These are phyloP conservation scores for Druon quercuslanigerum DNA, from an alignment of 1,140 invertebrate genomes.

Conservation along the genomic window DNA sequence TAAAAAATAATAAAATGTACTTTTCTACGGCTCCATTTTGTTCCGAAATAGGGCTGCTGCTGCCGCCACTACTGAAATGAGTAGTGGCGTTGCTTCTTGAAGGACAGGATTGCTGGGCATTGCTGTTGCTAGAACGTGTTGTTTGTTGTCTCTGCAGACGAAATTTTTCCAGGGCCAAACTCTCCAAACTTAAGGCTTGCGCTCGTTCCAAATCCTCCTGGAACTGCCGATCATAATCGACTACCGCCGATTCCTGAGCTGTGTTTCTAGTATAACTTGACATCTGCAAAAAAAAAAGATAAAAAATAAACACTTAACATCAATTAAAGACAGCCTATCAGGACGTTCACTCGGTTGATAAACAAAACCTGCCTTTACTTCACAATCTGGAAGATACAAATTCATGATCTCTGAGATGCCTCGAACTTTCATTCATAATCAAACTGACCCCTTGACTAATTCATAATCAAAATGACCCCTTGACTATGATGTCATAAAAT, in stretches of 20 bases:
- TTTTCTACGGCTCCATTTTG: constrained; percentile 60
- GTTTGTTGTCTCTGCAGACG: constrained; percentile 79
- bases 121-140: constrained; percentile 46
- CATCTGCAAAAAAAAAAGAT: constrained; percentile 66
- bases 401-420: no score
- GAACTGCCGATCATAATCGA: constrained; percentile 87
- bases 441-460: no score
- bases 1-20: constrained; percentile 47
- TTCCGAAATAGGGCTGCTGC: constrained; percentile 56
- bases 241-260: constrained; percentile 62
- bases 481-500: no score
- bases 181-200: constrained; percentile 89
- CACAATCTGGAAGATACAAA: no score
- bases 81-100: constrained; percentile 50
- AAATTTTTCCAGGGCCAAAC: constrained; percentile 87
- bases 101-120: constrained; percentile 48
- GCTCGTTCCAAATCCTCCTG: constrained; percentile 90
- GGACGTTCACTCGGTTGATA: no score
- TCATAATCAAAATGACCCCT: no score
- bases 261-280: constrained; percentile 69
- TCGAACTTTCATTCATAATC: no score
- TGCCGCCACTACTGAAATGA: constrained; percentile 25
- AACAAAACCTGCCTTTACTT: no score
- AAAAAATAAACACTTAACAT: constrained; percentile 30
- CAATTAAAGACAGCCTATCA: no score